Evolutionary conservation across 2,888 invertebrate genomes (phyloP).

Genomic region (Eurois occulta): DNA sequence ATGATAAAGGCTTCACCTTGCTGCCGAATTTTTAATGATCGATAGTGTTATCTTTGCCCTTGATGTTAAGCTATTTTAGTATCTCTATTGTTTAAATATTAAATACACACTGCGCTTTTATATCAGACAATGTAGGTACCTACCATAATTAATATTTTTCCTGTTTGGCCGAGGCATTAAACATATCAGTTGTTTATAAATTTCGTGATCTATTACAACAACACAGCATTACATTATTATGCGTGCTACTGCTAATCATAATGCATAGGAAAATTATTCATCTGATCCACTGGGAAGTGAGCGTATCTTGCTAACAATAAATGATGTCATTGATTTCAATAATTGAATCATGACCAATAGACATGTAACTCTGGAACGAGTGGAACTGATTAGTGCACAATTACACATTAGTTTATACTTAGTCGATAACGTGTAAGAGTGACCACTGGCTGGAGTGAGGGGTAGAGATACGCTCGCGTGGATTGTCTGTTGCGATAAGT

Average conservation of each 20-base stretch:
- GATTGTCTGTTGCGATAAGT: constrained; percentile 58
- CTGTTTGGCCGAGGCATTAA: constrained; percentile 35
- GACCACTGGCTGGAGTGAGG: constrained; percentile 16
- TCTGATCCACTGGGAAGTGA: constrained; percentile 27
- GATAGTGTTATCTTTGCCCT: constrained; percentile 75
- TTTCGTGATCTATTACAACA: constrained; percentile 34
- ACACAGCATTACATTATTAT: constrained; percentile 13
- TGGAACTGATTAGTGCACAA: constrained; percentile 49
- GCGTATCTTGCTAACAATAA: constrained; percentile 45
- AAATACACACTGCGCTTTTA: constrained; percentile 29
- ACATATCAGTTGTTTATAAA: constrained; percentile 28
- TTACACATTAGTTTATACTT: constrained; percentile 31
- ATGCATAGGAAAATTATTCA: constrained; percentile 46
- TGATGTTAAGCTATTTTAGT: constrained; percentile 66
- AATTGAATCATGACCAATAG: constrained; percentile 53
- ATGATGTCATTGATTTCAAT: constrained; percentile 62
- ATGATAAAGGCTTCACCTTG: constrained; percentile 64
- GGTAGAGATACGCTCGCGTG: constrained; percentile 25
- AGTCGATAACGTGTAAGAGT: constrained; percentile 24
- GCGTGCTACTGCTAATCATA: constrained; percentile 16
- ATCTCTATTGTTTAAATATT: constrained; percentile 54
- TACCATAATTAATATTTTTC: constrained; percentile 41
- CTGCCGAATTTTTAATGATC: constrained; percentile 65
- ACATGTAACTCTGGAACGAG: constrained; percentile 32
- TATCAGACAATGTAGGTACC: constrained; percentile 1